Evolutionary conservation across 2,888 invertebrate genomes (phyloP), one percentile per base, ranked within the genome.

Genomic region (Chaitophorus viminalis): DNA sequence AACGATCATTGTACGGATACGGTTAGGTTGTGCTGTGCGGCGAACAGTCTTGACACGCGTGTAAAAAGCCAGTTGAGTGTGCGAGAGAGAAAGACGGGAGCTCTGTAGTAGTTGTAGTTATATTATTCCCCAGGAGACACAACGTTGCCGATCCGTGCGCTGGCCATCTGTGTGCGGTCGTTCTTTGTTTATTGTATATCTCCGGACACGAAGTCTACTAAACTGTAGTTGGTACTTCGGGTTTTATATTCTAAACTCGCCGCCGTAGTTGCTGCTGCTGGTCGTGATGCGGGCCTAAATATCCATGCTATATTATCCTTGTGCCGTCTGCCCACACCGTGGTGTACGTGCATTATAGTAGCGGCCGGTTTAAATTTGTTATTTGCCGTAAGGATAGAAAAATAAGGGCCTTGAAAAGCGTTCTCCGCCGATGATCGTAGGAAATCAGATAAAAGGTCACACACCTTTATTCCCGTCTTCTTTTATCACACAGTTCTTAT

Each of bases 91-190:
- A 65, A 5, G 29, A 77, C 17, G 29, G 52, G 0, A 33, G 31
- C 9, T 25, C 31, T 25, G 17, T 18, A 36, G 36, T 65, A 46
- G 46, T 46, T 14, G 46, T n/a, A n/a, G n/a, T n/a, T n/a, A 14
- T 11, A 60, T 82, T 39, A 82, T 33, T 39, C 72, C 79, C 54
- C 70, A 46, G 74, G 46, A 77, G 25, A 31, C 78, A n/a, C 87
- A 11, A 87, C 87, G 87, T 87, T 87, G 87, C 81, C 87, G n/a
- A 25, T 79, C 74, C 46, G 87, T 87, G 87, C 81, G 65, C 60
- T 33, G 81, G 65, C 87, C 87, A 87, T 87, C 87, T 87, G 87
- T 75, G 81, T 87, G 79, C 74, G 87, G 65, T n/a, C 74, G 87
- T 75, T 79, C 87, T 87, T 87, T 87, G 87, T 87, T 87, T 81